Base-by-base conservation (phyloP, 1,140 invertebrate species). In the Hesperophylax magnus region DNA sequence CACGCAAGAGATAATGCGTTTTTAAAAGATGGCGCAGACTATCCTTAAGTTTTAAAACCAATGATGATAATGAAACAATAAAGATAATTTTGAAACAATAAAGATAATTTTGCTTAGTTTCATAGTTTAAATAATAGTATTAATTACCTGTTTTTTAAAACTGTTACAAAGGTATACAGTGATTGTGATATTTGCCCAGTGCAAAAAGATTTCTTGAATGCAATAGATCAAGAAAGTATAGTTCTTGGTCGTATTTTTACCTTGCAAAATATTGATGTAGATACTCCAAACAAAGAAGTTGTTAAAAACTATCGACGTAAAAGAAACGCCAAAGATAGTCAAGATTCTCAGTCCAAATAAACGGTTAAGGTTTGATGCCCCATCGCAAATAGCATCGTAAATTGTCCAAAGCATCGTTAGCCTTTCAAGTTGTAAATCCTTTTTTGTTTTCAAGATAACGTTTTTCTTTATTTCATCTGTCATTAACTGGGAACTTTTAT, bases 301-400 rank as follows among this genome's bases (percentile, higher is more conserved):
- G n/a, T 67, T 67, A 18, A 67, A 67, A 8, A 67, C 63, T 0
- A 67, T 17, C 8, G 63, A 67, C 8, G 31, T 67, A 67, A 67
- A 67, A 3, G 63, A 67, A 27, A 67, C 17, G 2, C 63, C 1
- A 11, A 31, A 9, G 3, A 67, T 67, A 39, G 31, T 14, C 9
- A 67, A 31, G 2, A 67, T 67, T 67, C 27, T 67, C 9, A 31
- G 24, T 11, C 24, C 24, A 39, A 17, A 67, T 8, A 22, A n/a
- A 3, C n/a, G 6, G 31, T 67, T 67, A 0, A 67, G 34, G 31
- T 67, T 67, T 5, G 24, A 27, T 17, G 31, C 63, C 1, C 63
- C 2, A 18, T 67, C 63, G 31, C 63, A 67, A 67, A 67, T 31
- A 34, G n/a, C n/a, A 67, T 67, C 63, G n/a, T 67, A 67, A n/a